phyloP scores from a whole-genome alignment of 2,888 invertebrate species.

The Magallana nippona region DNA sequence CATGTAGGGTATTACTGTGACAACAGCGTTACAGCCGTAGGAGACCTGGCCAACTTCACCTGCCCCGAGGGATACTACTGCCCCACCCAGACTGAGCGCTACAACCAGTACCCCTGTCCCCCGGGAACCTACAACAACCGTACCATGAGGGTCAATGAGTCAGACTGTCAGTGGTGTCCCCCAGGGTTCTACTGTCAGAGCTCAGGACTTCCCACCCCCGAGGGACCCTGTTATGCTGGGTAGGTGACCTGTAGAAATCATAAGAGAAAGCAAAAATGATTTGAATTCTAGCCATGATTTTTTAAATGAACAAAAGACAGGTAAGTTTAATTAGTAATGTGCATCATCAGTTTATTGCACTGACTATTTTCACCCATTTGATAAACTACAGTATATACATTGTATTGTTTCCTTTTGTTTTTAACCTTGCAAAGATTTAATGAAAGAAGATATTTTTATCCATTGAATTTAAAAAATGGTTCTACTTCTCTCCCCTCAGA shows the following conservation, averaged over 20 bases:
- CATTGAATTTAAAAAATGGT: no score
- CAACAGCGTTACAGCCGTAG: slow-evolving; percentile 64
- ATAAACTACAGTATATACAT: no score
- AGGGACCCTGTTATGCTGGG: slow-evolving; percentile 77
- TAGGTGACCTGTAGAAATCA: slow-evolving; percentile 55
- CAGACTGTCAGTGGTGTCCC: slow-evolving; percentile 74
- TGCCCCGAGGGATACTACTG: slow-evolving; percentile 74
- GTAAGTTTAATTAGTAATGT: not conserved
- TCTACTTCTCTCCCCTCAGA: slow-evolving; percentile 52
- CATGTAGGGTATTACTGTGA: slow-evolving; percentile 75
- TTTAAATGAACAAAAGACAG: not conserved
- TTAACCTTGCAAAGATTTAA: no score
- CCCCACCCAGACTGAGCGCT: slow-evolving; percentile 64
- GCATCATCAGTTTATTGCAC: no score
- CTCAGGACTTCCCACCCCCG: slow-evolving; percentile 72
- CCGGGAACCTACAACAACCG: slow-evolving; percentile 76
- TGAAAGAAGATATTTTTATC: no score
- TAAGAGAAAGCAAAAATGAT: not conserved
- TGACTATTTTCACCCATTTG: no score
- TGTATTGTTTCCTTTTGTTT: no score
- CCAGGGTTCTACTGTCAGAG: slow-evolving; percentile 77
- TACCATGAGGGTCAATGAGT: slow-evolving; percentile 59
- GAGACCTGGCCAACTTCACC: slow-evolving; percentile 64
- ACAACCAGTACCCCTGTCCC: slow-evolving; percentile 73
- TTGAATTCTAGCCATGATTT: not conserved